Percentiles rank a stretch among this genome's conserved stretches.
Evolutionary conservation across 1,140 invertebrate species (phyloP).

Genomic region (Coboldia fuscipes): DNA sequence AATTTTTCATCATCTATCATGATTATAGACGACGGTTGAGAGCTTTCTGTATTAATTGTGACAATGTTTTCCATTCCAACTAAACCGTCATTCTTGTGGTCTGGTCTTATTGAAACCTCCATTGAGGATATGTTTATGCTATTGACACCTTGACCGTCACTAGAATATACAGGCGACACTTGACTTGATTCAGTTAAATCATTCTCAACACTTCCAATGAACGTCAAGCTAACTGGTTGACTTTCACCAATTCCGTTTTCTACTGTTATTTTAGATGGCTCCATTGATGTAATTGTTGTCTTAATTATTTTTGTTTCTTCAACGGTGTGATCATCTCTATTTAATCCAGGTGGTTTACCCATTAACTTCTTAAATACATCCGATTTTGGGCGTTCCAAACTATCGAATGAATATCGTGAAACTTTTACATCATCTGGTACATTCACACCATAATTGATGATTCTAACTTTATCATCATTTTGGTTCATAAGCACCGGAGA

Average conservation of each 20-base stretch:
- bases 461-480: constrained; percentile 2
- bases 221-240: constrained; percentile 1
- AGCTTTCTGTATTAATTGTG: constrained; percentile 19
- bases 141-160: constrained; percentile 2
- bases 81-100: not conserved
- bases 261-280: not conserved
- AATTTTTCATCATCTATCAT: constrained; percentile 8
- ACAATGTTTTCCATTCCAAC: constrained; percentile 15
- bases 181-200: constrained; percentile 2
- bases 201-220: not conserved
- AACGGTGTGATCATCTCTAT: not conserved
- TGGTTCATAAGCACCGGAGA: not conserved
- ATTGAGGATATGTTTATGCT: constrained; percentile 4
- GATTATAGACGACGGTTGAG: constrained; percentile 11
- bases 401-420: constrained; percentile 28
- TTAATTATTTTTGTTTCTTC: not conserved
- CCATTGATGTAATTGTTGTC: not conserved
- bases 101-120: not conserved
- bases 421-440: constrained; percentile 35
- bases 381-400: constrained; percentile 27
- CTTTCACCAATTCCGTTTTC: not conserved
- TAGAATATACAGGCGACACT: constrained; percentile 3
- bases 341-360: constrained; percentile 11
- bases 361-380: constrained; percentile 29
- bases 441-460: constrained; percentile 27